phyloP scores from a whole-genome alignment of 2,113 vertebrate species.

The Poecilia latipinna region DNA sequence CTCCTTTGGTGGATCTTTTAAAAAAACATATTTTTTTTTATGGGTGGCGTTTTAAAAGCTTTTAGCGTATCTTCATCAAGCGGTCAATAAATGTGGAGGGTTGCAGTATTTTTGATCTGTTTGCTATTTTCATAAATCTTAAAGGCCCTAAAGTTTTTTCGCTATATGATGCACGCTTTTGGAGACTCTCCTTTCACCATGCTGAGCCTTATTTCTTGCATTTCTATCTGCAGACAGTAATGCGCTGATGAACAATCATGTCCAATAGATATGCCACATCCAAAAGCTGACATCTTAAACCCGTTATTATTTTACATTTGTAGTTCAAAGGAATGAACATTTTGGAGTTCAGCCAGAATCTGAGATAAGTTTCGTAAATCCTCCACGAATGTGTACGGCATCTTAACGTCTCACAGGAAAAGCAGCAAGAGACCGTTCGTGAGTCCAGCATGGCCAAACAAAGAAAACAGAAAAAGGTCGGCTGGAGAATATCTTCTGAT shows the following conservation, averaged over 20 bases:
- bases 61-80: background rate
- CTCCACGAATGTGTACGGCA: background rate
- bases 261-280: background rate
- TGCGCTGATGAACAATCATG: background rate
- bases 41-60: no score
- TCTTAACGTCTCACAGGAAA: background rate
- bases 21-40: no score
- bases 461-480: background rate
- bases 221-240: background rate
- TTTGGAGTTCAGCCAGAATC: background rate
- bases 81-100: background rate
- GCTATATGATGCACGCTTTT: background rate
- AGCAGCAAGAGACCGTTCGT: background rate
- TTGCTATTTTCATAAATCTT: background rate
- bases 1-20: no score
- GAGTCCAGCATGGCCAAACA: background rate
- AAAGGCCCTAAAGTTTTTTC: background rate
- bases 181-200: background rate
- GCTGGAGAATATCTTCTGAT: background rate
- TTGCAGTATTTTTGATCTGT: background rate
- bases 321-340: background rate
- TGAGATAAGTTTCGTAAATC: background rate
- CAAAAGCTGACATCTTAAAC: background rate
- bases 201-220: background rate
- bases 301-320: background rate